A percentile compares a stretch with the other conserved stretches of the same genome.
These are phyloP conservation scores for Leptinotarsa tumamoca DNA, from an alignment of 2,888 invertebrate species.

Conservation along the genomic window DNA sequence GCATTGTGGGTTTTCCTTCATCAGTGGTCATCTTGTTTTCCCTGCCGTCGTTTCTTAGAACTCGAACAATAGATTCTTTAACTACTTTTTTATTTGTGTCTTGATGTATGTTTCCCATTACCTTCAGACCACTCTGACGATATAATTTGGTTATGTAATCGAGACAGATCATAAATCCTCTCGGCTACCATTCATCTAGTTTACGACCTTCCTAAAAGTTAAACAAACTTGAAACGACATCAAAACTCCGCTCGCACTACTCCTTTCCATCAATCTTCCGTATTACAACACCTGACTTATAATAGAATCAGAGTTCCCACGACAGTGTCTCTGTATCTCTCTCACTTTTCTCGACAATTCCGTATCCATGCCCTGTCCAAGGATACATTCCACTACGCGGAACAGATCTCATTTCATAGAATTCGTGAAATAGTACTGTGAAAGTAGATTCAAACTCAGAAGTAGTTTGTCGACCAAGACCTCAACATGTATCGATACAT, in stretches of 20 bases:
- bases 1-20: no score
- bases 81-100: no score
- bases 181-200: not conserved
- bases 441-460: no score
- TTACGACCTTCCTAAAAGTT: constrained; percentile 13
- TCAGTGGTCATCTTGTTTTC: no score
- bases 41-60: no score
- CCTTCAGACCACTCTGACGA: not conserved
- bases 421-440: constrained; percentile 23
- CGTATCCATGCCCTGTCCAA: constrained; percentile 6
- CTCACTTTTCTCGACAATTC: constrained; percentile 9
- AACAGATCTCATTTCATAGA: constrained; percentile 33
- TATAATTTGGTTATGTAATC: not conserved
- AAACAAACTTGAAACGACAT: constrained; percentile 2
- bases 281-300: constrained; percentile 12
- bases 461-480: no score
- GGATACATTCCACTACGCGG: constrained; percentile 23
- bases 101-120: no score
- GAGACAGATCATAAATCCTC: constrained; percentile 9
- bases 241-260: not conserved
- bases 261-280: constrained; percentile 15
- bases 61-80: no score
- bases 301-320: constrained; percentile 42
- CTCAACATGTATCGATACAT: no score
- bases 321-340: constrained; percentile 17